Percentiles rank a stretch among this genome's conserved stretches.
These are phyloP conservation scores for Argyrosomus regius DNA, from an alignment of 2,797 vertebrate genomes.

Conservation along the genomic window DNA sequence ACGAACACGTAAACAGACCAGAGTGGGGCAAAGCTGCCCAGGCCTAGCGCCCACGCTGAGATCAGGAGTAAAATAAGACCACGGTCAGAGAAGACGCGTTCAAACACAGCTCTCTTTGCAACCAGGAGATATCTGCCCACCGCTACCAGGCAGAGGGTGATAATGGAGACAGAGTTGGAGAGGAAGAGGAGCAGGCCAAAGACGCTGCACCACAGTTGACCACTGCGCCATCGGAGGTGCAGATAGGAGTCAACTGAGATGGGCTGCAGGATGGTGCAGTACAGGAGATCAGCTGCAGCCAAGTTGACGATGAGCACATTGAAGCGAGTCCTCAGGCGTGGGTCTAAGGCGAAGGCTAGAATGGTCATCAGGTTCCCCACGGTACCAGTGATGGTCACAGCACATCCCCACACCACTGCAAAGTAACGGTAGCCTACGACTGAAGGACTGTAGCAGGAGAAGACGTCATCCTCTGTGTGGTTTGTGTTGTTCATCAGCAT, in stretches of 20 bases:
- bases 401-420: constrained; percentile 88
- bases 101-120: constrained; percentile 83
- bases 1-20: constrained; percentile 88
- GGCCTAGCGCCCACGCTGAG: constrained; percentile 84
- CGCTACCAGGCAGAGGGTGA: constrained; percentile 91
- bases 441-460: constrained; percentile 90
- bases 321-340: constrained; percentile 88
- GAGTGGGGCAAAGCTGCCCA: constrained; percentile 88
- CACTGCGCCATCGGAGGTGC: constrained; percentile 88
- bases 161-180: constrained; percentile 91
- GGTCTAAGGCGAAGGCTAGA: constrained; percentile 85
- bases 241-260: constrained; percentile 91
- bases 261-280: constrained; percentile 91
- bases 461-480: constrained; percentile 74
- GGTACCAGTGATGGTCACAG: constrained; percentile 86
- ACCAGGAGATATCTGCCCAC: constrained; percentile 90
- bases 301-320: constrained; percentile 92
- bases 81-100: constrained; percentile 82
- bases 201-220: constrained; percentile 84
- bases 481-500: constrained; percentile 80
- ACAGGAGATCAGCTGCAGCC: constrained; percentile 89
- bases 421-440: constrained; percentile 88
- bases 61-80: constrained; percentile 80
- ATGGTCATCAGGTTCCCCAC: constrained; percentile 91
- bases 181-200: constrained; percentile 92